Evolutionary conservation across 1,140 invertebrate species (phyloP).

Genomic region (Drosophila baimaii): DNA sequence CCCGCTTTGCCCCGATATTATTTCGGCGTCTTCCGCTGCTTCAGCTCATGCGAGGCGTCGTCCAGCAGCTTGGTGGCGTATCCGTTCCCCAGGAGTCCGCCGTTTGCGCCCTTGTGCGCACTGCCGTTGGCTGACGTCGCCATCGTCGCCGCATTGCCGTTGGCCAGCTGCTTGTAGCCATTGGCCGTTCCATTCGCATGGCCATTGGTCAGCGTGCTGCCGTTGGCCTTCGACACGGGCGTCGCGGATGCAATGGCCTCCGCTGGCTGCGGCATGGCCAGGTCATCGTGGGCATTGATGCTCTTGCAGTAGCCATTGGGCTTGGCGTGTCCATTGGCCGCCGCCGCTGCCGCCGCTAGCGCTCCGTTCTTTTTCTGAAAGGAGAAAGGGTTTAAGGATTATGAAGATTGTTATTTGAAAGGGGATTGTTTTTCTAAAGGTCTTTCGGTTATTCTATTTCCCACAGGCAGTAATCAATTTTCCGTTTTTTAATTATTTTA

Average conservation of each 20-base stretch:
- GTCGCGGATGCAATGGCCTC: conserved; percentile 27
- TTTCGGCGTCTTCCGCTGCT: conserved; percentile 79
- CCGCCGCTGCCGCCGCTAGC: too few species aligned
- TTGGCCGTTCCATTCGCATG: conserved; percentile 67
- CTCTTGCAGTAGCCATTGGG: conserved; percentile 77
- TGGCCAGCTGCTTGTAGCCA: conserved; percentile 61
- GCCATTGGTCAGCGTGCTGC: conserved; percentile 58
- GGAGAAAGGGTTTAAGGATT: not conserved
- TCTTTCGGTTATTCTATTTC: not conserved
- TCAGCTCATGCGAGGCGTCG: conserved; percentile 74
- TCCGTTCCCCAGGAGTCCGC: conserved; percentile 38
- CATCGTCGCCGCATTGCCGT: conserved; percentile 42
- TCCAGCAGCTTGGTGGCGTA: conserved; percentile 67
- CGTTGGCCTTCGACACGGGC: conserved; percentile 54
- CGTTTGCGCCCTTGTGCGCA: conserved; percentile 45
- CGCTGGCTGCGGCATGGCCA: conserved; percentile 59
- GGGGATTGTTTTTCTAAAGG: not conserved
- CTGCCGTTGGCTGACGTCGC: conserved; percentile 36
- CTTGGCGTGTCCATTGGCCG: conserved; percentile 68
- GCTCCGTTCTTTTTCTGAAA: conserved; percentile 64
- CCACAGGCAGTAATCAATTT: too few species aligned
- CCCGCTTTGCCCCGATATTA: conserved; percentile 73
- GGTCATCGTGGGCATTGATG: conserved; percentile 77
- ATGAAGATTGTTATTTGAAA: not conserved
- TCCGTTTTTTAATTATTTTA: too few species aligned